These are phyloP conservation scores for Meloe dianella DNA, from an alignment of 2,888 invertebrate species.

Conservation along the genomic window DNA sequence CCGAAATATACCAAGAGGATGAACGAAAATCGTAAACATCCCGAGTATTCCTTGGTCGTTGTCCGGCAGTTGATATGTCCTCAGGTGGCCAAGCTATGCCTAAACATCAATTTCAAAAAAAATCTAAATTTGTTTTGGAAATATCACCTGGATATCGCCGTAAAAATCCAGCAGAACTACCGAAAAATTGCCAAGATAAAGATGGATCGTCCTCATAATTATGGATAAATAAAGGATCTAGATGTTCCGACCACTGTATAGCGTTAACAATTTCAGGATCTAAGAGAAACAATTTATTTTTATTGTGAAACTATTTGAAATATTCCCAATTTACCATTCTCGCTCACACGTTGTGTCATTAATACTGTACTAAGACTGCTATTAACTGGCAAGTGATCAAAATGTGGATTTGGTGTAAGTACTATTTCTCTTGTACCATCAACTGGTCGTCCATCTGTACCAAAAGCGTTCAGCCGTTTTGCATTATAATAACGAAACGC, in stretches of 20 bases:
- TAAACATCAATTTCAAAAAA: constrained; percentile 44
- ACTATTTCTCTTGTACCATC: constrained; percentile 74
- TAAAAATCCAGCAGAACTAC: constrained; percentile 94
- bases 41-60: constrained; percentile 77
- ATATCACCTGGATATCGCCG: constrained; percentile 87
- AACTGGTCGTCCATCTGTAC: constrained; percentile 74
- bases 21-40: constrained; percentile 93
- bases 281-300: constrained; percentile 51
- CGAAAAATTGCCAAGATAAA: constrained; percentile 98
- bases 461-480: constrained; percentile 79
- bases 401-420: constrained; percentile 79
- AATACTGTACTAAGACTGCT: constrained; percentile 86
- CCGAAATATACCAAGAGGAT: constrained; percentile 95
- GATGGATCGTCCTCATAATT: constrained; percentile 91
- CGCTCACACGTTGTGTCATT: constrained; percentile 80
- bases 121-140: background rate
- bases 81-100: constrained; percentile 86
- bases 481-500: constrained; percentile 77
- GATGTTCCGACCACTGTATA: constrained; percentile 92
- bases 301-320: background rate
- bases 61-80: constrained; percentile 63
- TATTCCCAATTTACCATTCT: constrained; percentile 62
- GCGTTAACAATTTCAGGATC: constrained; percentile 85
- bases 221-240: constrained; percentile 87
- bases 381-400: constrained; percentile 86